Evolutionary conservation across 2,797 vertebrate species (phyloP), one percentile per base, ranked within the genome.

Genomic region (Halcyon chelicuti): DNA sequence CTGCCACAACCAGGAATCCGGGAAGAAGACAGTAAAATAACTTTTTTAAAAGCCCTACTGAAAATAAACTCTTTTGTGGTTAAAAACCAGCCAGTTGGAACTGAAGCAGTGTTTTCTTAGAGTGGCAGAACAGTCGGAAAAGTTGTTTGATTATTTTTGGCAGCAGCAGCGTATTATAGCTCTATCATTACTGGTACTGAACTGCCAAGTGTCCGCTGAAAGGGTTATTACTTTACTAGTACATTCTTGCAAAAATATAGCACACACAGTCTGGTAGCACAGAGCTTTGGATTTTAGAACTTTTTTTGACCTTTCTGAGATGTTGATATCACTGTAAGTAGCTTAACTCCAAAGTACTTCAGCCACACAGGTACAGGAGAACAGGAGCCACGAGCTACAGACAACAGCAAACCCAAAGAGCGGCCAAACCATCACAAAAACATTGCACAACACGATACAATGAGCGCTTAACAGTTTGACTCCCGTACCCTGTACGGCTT

Each of bases 11-110:
- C 33, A 71, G 68, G 91, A 96, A 95, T 97, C 87, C 93, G 92
- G 95, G 93, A 98, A 97, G 68, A 84, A 77, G 83, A 94, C 87
- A 82, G 72, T 83, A 81, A 95, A 92, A 78, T 70, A 94, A 95
- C 84, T 94, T 94, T 14, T 13, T 15, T 1, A 29, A 86, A 89
- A 82, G n/a, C 52, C 84, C 80, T 94, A 78, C 94, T 97, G 96
- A 98, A 98, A 97, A 96, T 76, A 94, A 97, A 96, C 84, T 93
- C 92, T 89, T 94, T 85, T 97, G 97, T 97, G 98, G 98, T 97
- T 97, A 95, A 97, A 98, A 93, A 88, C 40, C 91, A 90, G 96
- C 96, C 97, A 97, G 94, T 88, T 98, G 97, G 95, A 98, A 97
- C 82, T 58, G 52, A 95, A 86, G 60, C 61, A 88, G 82, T 97